phyloP scores from a whole-genome alignment of 2,797 vertebrate genomes.

The Sphenopsis melanotis region DNA sequence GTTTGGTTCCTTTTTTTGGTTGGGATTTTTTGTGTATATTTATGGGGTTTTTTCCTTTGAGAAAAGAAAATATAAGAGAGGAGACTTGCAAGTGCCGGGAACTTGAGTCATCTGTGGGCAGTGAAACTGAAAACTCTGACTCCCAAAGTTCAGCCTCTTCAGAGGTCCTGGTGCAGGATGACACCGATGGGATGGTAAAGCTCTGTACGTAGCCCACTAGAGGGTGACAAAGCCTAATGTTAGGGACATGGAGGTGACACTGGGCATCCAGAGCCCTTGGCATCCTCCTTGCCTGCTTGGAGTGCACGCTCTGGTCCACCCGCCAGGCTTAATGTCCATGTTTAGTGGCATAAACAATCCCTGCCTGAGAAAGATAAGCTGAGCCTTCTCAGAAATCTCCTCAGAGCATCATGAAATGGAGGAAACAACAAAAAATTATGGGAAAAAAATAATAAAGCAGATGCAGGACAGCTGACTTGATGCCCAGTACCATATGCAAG shows the following conservation, averaged over 20 bases:
- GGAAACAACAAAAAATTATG: not conserved
- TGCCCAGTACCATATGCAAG: not conserved
- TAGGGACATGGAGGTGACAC: not conserved
- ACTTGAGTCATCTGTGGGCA: not conserved
- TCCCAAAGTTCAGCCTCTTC: not conserved
- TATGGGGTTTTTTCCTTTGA: not conserved
- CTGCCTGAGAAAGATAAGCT: not conserved
- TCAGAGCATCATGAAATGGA: not conserved
- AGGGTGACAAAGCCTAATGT: conserved; percentile 42
- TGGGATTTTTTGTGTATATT: fast-evolving
- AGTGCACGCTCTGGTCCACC: fast-evolving
- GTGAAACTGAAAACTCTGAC: not conserved
- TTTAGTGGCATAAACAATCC: not conserved
- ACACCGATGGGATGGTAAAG: not conserved
- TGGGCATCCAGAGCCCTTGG: not conserved
- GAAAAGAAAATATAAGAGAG: not conserved
- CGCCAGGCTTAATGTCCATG: fast-evolving
- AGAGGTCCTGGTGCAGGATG: not conserved
- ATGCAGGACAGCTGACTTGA: not conserved
- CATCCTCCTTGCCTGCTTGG: not conserved
- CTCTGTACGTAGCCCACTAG: not conserved
- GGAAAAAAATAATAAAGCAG: not conserved
- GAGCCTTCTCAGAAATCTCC: not conserved
- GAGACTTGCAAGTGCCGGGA: not conserved
- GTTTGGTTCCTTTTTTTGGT: not conserved